A percentile compares a stretch with the other conserved stretches of the same genome.
Evolutionary conservation across 2,113 vertebrate genomes (phyloP).

Genomic region (Melierax canorus): DNA sequence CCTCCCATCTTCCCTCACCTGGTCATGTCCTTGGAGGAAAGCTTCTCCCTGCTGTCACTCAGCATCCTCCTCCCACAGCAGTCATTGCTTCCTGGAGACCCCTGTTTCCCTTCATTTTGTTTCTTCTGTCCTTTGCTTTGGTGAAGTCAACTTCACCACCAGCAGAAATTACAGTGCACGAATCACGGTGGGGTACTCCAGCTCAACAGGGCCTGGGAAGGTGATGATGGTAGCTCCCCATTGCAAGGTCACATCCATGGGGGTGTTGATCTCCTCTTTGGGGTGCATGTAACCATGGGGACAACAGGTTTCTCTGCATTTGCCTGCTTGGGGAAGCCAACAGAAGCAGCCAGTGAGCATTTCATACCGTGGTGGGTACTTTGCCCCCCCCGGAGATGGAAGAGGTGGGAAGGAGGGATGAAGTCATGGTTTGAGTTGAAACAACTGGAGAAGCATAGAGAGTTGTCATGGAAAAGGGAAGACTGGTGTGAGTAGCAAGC

Average conservation of each 20-base stretch:
- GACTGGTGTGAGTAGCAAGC: neutral
- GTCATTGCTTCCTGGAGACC: neutral
- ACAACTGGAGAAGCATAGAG: neutral
- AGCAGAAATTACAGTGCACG: neutral
- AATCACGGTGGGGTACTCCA: neutral
- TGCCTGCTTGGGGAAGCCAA: neutral
- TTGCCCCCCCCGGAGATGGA: neutral
- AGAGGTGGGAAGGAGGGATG: neutral
- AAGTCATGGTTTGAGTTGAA: neutral
- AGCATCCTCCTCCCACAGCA: neutral
- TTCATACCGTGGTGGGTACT: fast-evolving
- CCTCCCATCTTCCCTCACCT: neutral
- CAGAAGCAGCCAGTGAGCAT: neutral
- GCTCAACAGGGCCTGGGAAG: neutral
- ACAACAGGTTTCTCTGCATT: neutral
- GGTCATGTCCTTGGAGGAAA: neutral
- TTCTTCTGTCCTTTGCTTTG: neutral
- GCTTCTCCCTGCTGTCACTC: neutral
- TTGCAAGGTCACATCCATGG: neutral
- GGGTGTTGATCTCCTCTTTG: neutral
- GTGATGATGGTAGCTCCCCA: neutral
- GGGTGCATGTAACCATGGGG: neutral
- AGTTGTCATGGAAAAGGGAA: neutral
- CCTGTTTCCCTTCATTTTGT: neutral
- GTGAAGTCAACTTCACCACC: neutral